Evolutionary conservation across 1,140 invertebrate genomes (phyloP), one percentile per base, ranked within the genome.

Genomic region (Leptinotarsa undecemlineata): DNA sequence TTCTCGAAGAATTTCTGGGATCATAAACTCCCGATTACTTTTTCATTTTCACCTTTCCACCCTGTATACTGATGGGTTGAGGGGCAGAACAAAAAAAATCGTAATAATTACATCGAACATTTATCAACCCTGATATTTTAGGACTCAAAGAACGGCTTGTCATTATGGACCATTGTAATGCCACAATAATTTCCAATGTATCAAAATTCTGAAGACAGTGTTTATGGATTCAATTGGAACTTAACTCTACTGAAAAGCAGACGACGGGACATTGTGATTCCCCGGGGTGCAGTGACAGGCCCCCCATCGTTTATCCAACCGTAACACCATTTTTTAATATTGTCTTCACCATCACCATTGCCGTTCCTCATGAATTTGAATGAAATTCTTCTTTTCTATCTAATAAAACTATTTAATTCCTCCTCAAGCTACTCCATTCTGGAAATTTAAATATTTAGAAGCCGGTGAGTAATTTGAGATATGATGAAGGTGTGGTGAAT

Each of bases 311-410:
- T 47, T 73, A 71, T 71, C 74, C 74, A 78, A 76, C 77, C 77
- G 74, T 76, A 78, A 78, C 72, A 74, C 62, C 71, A 75, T 75
- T 78, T 74, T 78, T 75, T 78, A 78, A 78, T 78, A 74, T 78
- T 78, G 77, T 78, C 77, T 72, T 78, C 77, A 75, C 67, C 71
- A 51, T 72, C 26, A 61, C 75, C 77, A 77, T 78, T 78, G 77
- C 76, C 77, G 68, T 76, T 73, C 23, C 66, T 68, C 42, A 68
- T 57, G 51, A n/a, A 57, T 57, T 57, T 57, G 15, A 19, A 57
- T 57, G 51, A 57, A 57, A 17, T 57, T 17, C n/a, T 57, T 57
- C 51, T 57, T 4, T 15, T 19, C 51, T 5, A 57, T 15, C 51
- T n/a, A 57, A 57, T 57, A 57, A 57, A 57, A 57, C 15, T 57